A percentile compares a stretch with the other conserved stretches of the same genome.
Evolutionary conservation across 1,140 invertebrate genomes (phyloP).

Genomic region (Danaus plexippus): DNA sequence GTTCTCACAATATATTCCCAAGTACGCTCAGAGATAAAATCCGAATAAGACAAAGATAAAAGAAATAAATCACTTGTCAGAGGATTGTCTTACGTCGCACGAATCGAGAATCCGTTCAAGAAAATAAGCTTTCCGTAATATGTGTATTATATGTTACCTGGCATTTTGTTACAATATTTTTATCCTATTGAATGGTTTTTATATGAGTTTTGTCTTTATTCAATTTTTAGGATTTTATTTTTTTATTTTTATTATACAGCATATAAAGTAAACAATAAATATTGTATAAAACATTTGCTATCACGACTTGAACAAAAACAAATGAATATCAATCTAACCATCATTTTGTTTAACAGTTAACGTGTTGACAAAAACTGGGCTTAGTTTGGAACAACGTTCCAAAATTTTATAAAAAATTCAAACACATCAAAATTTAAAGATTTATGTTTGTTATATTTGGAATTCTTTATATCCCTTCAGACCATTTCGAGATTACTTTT

Average conservation of each 20-base stretch:
- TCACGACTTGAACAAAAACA: too few relatives aligned
- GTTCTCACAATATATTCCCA: too few relatives aligned
- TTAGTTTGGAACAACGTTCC: too few relatives aligned
- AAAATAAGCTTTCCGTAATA: conserved; percentile 30
- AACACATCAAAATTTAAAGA: conserved; percentile 16
- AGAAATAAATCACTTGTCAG: conserved; percentile 37
- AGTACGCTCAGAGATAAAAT: conserved; percentile 22
- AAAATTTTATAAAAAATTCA: neutral
- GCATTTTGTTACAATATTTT: conserved; percentile 10
- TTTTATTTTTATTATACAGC: too few relatives aligned
- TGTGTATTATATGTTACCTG: conserved; percentile 11
- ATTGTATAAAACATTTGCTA: too few relatives aligned
- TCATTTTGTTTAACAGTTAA: too few relatives aligned
- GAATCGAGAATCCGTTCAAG: conserved; percentile 26
- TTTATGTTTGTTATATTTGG: conserved; percentile 26
- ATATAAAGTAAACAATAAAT: too few relatives aligned
- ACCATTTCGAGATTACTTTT: conserved; percentile 20
- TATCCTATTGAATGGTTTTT: too few relatives aligned
- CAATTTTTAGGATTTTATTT: too few relatives aligned
- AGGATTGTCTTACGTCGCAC: conserved; percentile 26
- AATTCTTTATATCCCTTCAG: conserved; percentile 20
- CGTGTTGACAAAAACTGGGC: too few relatives aligned
- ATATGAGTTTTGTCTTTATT: too few relatives aligned
- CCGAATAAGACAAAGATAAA: conserved; percentile 26
- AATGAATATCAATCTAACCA: too few relatives aligned